A percentile compares a stretch with the other conserved stretches of the same genome.
phyloP scores from a whole-genome alignment of 2,113 vertebrate genomes.

The Tenebrosternarchus preto region DNA sequence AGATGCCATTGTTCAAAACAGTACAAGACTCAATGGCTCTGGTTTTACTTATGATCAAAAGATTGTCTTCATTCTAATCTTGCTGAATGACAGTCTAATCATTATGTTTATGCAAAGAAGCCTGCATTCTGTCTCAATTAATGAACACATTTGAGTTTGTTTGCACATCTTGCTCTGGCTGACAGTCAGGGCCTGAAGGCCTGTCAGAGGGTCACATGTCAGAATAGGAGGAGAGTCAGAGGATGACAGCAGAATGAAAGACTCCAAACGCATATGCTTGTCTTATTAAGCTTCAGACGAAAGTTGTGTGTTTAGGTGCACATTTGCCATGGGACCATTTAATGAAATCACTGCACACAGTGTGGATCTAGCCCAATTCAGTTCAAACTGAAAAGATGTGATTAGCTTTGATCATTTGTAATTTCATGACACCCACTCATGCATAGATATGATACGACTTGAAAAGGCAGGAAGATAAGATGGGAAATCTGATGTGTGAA shows the following conservation, averaged over 20 bases:
- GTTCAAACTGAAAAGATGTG: background rate
- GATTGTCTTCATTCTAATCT: too few relatives aligned
- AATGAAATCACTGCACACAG: background rate
- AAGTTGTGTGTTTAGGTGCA: background rate
- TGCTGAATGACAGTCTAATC: background rate
- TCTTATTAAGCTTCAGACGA: background rate
- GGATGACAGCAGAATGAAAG: background rate
- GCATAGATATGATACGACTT: background rate
- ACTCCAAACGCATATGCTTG: background rate
- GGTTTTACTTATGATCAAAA: too few relatives aligned
- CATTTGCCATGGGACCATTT: background rate
- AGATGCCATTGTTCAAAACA: too few relatives aligned
- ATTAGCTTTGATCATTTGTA: background rate
- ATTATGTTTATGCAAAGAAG: background rate
- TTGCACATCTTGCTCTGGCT: background rate
- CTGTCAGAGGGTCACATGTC: background rate
- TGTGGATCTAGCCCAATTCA: background rate
- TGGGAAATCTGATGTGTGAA: background rate
- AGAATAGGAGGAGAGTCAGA: background rate
- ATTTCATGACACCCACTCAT: background rate
- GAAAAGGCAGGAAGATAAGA: conserved; percentile 1
- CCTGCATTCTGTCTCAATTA: background rate
- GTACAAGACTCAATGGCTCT: too few relatives aligned
- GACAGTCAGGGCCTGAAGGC: background rate
- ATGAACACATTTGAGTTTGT: background rate